These are phyloP conservation scores for Unio pictorum DNA, from an alignment of 2,888 invertebrate species.

Conservation along the genomic window DNA sequence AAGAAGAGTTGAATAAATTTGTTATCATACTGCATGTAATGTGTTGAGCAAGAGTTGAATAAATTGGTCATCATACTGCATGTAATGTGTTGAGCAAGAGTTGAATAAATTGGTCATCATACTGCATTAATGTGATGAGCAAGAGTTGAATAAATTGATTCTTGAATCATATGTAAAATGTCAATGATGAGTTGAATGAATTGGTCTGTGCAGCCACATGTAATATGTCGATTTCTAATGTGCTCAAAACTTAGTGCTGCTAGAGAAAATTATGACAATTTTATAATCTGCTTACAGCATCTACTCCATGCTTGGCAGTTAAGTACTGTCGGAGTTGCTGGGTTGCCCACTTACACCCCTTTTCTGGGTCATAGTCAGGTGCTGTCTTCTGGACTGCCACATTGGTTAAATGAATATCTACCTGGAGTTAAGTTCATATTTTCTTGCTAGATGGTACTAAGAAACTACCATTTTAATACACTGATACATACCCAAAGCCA, in stretches of 20 bases:
- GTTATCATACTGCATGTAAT: too few relatives aligned
- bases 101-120: too few relatives aligned
- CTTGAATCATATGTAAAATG: background rate
- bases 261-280: too few relatives aligned
- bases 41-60: too few relatives aligned
- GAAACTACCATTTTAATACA: too few relatives aligned
- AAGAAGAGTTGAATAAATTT: too few relatives aligned
- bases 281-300: conserved; percentile 68
- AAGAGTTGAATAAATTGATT: too few relatives aligned
- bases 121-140: too few relatives aligned
- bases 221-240: too few relatives aligned
- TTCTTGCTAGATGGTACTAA: background rate
- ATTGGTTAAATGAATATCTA: conserved; percentile 76
- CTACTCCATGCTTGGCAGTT: conserved; percentile 74
- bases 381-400: conserved; percentile 76
- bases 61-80: background rate
- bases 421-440: conserved; percentile 13
- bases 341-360: conserved; percentile 77
- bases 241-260: too few relatives aligned
- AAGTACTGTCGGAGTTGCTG: conserved; percentile 75
- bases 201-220: background rate
- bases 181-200: background rate
- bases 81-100: background rate
- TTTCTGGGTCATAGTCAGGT: conserved; percentile 74
- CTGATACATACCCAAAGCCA: too few relatives aligned